phyloP scores from a whole-genome alignment of 2,797 vertebrate species.

The Pantherophis vulpinus region DNA sequence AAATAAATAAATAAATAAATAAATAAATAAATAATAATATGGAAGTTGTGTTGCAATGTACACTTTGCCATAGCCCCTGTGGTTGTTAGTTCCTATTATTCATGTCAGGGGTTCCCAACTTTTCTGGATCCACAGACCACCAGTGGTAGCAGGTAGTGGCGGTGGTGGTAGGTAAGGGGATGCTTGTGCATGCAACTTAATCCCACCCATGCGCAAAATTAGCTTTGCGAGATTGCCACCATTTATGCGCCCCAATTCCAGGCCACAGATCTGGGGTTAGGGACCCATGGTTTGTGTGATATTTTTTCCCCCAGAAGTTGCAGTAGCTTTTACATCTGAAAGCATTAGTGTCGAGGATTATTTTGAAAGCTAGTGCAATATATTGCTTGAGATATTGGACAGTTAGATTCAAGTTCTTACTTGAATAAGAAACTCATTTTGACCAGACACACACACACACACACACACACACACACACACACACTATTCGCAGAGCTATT shows the following conservation, averaged over 20 bases:
- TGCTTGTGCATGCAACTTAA: too few species aligned
- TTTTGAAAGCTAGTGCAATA: neutral
- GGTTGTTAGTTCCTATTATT: neutral
- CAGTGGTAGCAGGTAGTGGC: too few species aligned
- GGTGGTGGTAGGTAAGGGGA: too few species aligned
- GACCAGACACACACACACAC: neutral
- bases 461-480: too few species aligned
- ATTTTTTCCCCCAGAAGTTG: conserved; percentile 8
- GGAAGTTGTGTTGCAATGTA: neutral
- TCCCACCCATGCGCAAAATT: too few species aligned
- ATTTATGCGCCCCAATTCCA: too few species aligned
- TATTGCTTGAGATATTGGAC: neutral
- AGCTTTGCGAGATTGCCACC: too few species aligned
- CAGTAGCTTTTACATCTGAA: neutral
- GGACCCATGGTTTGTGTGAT: conserved; percentile 35
- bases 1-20: too few species aligned
- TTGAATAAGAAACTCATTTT: neutral
- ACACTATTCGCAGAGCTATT: neutral
- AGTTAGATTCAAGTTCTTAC: neutral
- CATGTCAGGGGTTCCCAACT: too few species aligned
- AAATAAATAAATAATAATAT: too few species aligned
- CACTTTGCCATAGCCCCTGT: neutral
- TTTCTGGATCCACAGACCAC: too few species aligned
- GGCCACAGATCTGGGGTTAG: too few species aligned
- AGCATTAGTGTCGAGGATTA: neutral